These are phyloP conservation scores for Drosophila sordidula DNA, from an alignment of 2,888 invertebrate genomes.

Conservation along the genomic window DNA sequence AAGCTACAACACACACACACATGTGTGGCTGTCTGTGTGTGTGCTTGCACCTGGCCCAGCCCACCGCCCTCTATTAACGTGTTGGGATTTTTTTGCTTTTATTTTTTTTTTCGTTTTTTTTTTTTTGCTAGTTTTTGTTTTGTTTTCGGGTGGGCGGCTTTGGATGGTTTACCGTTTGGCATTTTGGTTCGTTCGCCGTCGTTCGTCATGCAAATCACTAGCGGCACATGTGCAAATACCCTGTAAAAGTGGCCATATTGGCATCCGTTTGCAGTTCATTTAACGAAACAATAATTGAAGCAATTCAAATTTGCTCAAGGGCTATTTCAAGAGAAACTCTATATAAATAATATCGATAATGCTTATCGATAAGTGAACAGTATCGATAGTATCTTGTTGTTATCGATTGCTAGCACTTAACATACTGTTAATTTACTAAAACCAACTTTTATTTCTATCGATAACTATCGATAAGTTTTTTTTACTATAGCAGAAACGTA, in stretches of 20 bases:
- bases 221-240: conserved; percentile 34
- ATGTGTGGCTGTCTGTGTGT: not conserved
- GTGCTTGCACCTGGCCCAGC: not conserved
- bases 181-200: conserved; percentile 28
- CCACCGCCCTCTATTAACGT: not conserved
- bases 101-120: conserved; percentile 3
- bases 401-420: no score
- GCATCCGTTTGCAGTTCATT: not conserved
- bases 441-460: no score
- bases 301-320: no score
- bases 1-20: conserved; percentile 39
- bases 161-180: conserved; percentile 42
- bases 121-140: conserved; percentile 1
- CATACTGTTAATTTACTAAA: no score
- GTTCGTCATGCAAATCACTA: conserved; percentile 50
- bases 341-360: not conserved
- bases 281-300: not conserved
- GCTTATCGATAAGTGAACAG: not conserved
- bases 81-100: conserved; percentile 2
- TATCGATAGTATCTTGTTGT: not conserved
- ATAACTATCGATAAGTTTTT: no score
- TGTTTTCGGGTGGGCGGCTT: conserved; percentile 29
- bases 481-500: no score
- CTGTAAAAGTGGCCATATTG: conserved; percentile 5
- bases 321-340: no score